Conservation (phyloP, 2,797 vertebrate genomes). For the Anabacerthia variegaticeps region DNA sequence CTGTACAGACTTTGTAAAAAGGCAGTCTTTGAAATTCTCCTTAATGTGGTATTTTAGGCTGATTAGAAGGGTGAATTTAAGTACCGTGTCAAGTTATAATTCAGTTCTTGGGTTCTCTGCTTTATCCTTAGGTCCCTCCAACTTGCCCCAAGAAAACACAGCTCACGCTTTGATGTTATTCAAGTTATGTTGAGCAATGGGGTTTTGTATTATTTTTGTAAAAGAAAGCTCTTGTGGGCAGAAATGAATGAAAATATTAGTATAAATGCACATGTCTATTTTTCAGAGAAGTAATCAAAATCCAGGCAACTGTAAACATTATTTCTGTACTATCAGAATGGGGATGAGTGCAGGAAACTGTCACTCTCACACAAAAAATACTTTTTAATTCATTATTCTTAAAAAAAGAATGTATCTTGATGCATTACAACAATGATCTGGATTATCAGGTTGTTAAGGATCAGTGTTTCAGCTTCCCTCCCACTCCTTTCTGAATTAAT, state of each 20-base stretch:
- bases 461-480: neutral
- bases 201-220: neutral
- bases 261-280: neutral
- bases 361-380: neutral
- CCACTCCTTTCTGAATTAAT: neutral
- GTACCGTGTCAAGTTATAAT: constrained; percentile 17
- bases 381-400: neutral
- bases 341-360: neutral
- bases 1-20: constrained; percentile 38
- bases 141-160: neutral
- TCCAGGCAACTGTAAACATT: neutral
- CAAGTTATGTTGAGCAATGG: neutral
- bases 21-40: constrained; percentile 49
- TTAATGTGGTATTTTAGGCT: constrained; percentile 60
- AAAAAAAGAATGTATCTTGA: neutral
- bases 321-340: neutral
- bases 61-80: constrained; percentile 47
- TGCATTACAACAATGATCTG: neutral
- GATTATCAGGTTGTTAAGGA: neutral
- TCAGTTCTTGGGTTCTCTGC: neutral
- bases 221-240: neutral
- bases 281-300: neutral
- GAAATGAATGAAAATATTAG: neutral
- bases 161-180: neutral
- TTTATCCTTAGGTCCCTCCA: neutral